These are phyloP conservation scores for Dryomyza anilis DNA, from an alignment of 2,888 invertebrate species.

Conservation along the genomic window DNA sequence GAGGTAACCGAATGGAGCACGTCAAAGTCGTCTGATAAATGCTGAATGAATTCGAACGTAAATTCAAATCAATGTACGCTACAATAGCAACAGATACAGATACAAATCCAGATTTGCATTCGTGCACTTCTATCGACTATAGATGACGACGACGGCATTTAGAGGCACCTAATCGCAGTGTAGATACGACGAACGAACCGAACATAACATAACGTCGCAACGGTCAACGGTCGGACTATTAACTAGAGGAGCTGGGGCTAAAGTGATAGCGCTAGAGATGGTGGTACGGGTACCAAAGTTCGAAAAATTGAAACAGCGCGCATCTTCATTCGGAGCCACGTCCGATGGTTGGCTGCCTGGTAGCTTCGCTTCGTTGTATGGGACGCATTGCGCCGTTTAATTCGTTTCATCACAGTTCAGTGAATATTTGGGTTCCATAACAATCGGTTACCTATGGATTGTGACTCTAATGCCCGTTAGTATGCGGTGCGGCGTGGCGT, in stretches of 20 bases:
- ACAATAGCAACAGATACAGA: conserved; percentile 11
- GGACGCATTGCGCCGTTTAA: conserved; percentile 49
- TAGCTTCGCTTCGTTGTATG: not conserved
- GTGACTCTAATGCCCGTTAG: conserved; percentile 46
- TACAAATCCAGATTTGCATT: conserved; percentile 18
- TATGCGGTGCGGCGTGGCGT: no score
- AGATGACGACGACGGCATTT: not conserved
- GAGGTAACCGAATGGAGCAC: not conserved
- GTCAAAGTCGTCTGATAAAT: not conserved
- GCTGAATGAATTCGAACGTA: not conserved
- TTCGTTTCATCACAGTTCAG: conserved; percentile 57
- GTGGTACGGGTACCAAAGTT: no score
- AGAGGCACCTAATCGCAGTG: not conserved
- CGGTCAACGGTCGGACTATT: no score
- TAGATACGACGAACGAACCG: not conserved
- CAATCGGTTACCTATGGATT: conserved; percentile 56
- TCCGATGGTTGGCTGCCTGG: not conserved
- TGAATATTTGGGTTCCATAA: conserved; percentile 57
- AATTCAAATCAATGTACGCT: not conserved
- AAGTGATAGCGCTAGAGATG: no score
- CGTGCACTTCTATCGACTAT: not conserved
- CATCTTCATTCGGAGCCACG: not conserved
- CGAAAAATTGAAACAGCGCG: not conserved
- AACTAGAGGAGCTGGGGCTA: no score
- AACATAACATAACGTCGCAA: no score